phyloP scores from a whole-genome alignment of 1,140 invertebrate genomes.

The Ceratoteleas bidentatus region DNA sequence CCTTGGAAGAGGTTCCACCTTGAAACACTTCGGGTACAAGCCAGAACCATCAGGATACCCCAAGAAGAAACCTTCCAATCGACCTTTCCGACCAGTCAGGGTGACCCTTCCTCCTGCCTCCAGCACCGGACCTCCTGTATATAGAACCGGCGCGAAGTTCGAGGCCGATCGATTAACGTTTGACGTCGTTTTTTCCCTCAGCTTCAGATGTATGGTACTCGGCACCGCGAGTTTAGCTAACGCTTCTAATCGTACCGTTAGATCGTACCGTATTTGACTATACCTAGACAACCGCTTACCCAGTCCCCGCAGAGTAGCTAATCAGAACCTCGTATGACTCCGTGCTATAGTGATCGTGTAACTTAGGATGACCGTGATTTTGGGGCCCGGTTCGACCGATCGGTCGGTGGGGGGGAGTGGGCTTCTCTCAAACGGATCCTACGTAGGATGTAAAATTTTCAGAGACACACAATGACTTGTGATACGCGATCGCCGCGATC shows the following conservation, averaged over 20 bases:
- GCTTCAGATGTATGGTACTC: slow-evolving; percentile 37
- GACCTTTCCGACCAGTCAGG: no score
- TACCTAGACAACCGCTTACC: slow-evolving; percentile 33
- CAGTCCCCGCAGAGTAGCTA: slow-evolving; percentile 24
- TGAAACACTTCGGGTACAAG: no score
- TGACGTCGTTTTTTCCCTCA: slow-evolving; percentile 23
- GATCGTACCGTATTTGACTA: slow-evolving; percentile 41
- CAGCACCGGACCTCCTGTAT: slow-evolving; percentile 14
- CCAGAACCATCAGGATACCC: no score
- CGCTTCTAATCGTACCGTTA: slow-evolving; percentile 55
- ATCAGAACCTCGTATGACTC: background rate
- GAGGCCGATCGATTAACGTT: slow-evolving; percentile 18
- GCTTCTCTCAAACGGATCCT: slow-evolving; percentile 41
- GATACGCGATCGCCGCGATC: slow-evolving; percentile 43
- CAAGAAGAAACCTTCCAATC: no score
- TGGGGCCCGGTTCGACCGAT: slow-evolving; percentile 50
- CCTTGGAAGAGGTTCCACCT: no score
- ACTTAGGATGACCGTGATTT: slow-evolving; percentile 20
- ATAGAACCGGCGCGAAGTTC: slow-evolving; percentile 7
- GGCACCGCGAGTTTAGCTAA: slow-evolving; percentile 44
- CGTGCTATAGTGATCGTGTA: no score
- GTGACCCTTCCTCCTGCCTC: no score
- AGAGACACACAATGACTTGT: slow-evolving; percentile 36
- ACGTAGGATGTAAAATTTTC: slow-evolving; percentile 51
- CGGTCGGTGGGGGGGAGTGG: background rate